Evolutionary conservation across 2,113 vertebrate genomes (phyloP), one percentile per base, ranked within the genome.

Genomic region (Coptodon rendalli): DNA sequence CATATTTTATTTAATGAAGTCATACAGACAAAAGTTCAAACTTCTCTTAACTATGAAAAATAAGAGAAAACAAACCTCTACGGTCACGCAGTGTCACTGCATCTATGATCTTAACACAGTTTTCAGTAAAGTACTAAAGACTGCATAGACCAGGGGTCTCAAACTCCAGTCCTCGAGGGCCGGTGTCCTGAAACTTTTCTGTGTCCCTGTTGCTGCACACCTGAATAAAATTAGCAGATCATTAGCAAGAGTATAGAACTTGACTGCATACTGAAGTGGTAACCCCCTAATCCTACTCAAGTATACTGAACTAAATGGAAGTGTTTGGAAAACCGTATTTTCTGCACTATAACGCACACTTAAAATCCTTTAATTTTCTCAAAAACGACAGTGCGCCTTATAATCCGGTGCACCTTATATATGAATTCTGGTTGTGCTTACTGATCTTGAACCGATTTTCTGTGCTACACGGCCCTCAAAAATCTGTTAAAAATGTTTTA

Each of bases 381-480:
- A 9, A 57, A 29, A 9, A 16, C 7, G 0, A 57, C 56, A 57
- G 6, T 8, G 56, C 56, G 8, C 24, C 1, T 5, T 59, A 59
- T 59, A 31, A 22, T 22, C 22, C 22, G 22, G 22, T 22, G 2
- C 56, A 16, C 24, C 1, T 5, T 59, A 59, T 59, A 31, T 59
- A 59, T 17, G 56, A 59, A 59, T 59, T 59, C 56, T 59, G 27
- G 56, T 17, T 31, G 56, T 59, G 27, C 56, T 59, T 59, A 59
- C 56, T 0, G 0, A 59, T 27, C 56, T 59, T 59, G 3, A 59
- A 59, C 27, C 3, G 31, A 59, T 59, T 59, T 59, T 59, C 27
- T 59, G 56, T 59, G 56, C 5, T 29, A 59, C 56, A 59, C 7
- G 1, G 56, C 0, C 2, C 56, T 29, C 56, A 29, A 16, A 59